These are phyloP conservation scores for Australoheros scitulus DNA, from an alignment of 2,113 vertebrate species.

Conservation along the genomic window DNA sequence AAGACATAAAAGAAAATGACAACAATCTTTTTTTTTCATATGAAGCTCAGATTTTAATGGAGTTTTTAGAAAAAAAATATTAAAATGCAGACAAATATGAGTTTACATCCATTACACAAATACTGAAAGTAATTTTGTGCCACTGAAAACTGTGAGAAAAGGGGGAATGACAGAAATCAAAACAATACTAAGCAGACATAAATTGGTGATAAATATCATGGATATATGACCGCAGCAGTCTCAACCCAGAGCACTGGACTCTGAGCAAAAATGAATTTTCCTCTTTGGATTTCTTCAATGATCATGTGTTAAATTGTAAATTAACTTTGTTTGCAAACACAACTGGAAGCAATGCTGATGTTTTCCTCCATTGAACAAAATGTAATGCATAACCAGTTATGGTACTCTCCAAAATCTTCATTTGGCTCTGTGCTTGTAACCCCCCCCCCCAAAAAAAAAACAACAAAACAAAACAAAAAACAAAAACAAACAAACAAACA, in stretches of 20 bases:
- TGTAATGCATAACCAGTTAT: too few relatives aligned
- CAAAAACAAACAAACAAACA: not conserved
- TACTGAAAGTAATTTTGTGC: not conserved
- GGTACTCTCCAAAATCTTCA: not conserved
- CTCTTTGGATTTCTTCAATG: not conserved
- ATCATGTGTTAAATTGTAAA: not conserved
- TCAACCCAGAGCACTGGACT: not conserved
- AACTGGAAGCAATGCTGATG: not conserved
- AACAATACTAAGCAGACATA: not conserved
- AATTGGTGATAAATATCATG: not conserved
- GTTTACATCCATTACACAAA: not conserved
- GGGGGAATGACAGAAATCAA: not conserved
- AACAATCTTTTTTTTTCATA: not conserved
- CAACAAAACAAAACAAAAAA: not conserved
- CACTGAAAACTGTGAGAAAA: not conserved
- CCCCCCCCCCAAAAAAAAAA: too few relatives aligned
- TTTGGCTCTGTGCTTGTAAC: not conserved
- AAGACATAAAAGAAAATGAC: too few relatives aligned
- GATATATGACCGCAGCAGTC: not conserved
- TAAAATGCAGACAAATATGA: not conserved
- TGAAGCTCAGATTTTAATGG: too few relatives aligned
- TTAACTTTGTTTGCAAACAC: not conserved
- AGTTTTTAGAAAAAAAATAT: too few relatives aligned
- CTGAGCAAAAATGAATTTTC: not conserved
- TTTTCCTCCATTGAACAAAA: not conserved